phyloP scores from a whole-genome alignment of 2,113 vertebrate species.

The Chionomys nivalis region DNA sequence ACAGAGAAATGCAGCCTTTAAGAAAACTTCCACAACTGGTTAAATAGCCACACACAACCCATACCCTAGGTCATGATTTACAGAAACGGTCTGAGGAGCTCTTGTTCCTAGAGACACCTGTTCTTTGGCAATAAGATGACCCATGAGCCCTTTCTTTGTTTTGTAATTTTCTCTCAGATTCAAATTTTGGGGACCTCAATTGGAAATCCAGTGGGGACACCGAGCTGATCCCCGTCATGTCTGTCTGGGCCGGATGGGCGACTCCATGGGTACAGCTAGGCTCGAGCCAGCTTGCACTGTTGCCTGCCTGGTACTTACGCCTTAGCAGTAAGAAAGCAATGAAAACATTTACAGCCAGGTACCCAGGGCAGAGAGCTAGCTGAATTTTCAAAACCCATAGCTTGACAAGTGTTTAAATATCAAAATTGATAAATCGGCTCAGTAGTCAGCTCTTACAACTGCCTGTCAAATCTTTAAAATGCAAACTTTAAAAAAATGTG shows the following conservation, averaged over 20 bases:
- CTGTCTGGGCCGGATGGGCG: neutral
- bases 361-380: too few relatives aligned
- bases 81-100: neutral
- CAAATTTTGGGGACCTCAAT: neutral
- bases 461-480: constrained; percentile 28
- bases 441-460: neutral
- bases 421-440: neutral
- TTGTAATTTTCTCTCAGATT: constrained; percentile 12
- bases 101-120: neutral
- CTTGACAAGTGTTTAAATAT: neutral
- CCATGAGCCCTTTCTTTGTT: neutral
- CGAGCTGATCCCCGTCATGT: neutral
- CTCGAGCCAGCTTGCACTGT: neutral
- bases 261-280: neutral
- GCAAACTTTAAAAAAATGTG: neutral
- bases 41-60: neutral
- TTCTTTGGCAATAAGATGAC: neutral
- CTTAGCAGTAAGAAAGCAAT: neutral
- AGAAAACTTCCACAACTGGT: neutral
- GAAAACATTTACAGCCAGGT: neutral
- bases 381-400: neutral
- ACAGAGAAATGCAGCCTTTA: neutral
- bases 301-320: neutral
- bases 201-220: neutral
- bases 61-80: neutral